These are phyloP conservation scores for Pectinophora gossypiella DNA, from an alignment of 1,140 invertebrate species.

Conservation along the genomic window DNA sequence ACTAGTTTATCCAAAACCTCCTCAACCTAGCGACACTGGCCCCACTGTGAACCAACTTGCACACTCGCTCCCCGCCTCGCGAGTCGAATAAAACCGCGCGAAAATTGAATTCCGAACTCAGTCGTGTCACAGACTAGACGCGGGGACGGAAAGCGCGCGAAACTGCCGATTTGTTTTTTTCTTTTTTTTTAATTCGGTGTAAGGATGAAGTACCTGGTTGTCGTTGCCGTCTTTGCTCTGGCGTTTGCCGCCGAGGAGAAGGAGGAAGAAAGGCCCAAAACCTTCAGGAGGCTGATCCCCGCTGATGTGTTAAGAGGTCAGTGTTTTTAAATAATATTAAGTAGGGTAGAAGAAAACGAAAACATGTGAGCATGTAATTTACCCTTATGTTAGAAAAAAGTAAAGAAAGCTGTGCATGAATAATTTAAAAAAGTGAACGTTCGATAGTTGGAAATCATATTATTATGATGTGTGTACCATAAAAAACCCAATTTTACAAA, in stretches of 20 bases:
- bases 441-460: no score
- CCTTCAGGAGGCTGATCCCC: slow-evolving; percentile 87
- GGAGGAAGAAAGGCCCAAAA: slow-evolving; percentile 75
- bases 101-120: slow-evolving; percentile 1
- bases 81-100: not conserved
- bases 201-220: slow-evolving; percentile 68
- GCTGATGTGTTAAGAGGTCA: slow-evolving; percentile 89
- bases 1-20: no score
- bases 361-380: no score
- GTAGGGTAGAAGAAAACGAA: no score
- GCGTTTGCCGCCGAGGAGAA: slow-evolving; percentile 77
- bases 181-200: slow-evolving; percentile 36
- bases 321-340: slow-evolving; percentile 27
- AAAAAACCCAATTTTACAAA: no score
- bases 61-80: not conserved
- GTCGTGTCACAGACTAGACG: not conserved
- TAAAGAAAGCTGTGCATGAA: no score
- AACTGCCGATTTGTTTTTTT: slow-evolving; percentile 27
- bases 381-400: no score
- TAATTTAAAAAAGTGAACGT: no score
- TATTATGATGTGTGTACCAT: no score
- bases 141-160: slow-evolving; percentile 26
- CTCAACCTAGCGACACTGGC: no score
- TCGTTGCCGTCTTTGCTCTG: slow-evolving; percentile 75
- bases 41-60: not conserved